Conservation (phyloP, 64 coral and sea anemone genomes). For the Acropora tenuis region DNA sequence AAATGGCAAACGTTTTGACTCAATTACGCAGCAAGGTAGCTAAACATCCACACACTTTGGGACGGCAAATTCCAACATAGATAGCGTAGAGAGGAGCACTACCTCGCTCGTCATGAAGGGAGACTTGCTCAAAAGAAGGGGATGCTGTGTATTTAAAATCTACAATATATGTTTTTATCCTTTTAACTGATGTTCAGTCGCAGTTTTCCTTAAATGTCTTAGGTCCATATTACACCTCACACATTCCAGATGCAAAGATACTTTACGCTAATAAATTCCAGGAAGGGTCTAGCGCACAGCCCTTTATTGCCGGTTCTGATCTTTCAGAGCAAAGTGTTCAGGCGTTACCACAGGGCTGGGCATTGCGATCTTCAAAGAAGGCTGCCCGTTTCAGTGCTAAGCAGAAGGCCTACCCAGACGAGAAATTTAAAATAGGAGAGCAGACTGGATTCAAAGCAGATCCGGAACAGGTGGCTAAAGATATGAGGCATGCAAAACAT, state of each 20-base stretch:
- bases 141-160: background rate
- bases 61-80: background rate
- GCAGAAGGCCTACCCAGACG: slow-evolving; percentile 58
- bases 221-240: slow-evolving; percentile 6
- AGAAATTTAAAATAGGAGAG: slow-evolving; percentile 72
- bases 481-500: slow-evolving; percentile 58
- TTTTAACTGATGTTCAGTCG: background rate
- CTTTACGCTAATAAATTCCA: slow-evolving; percentile 33
- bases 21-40: background rate
- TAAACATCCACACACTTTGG: background rate
- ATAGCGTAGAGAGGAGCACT: background rate
- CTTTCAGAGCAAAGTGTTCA: background rate
- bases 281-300: slow-evolving; percentile 45
- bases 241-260: slow-evolving; percentile 23
- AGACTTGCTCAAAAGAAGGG: background rate
- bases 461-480: slow-evolving; percentile 40
- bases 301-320: slow-evolving; percentile 15
- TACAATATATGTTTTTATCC: background rate
- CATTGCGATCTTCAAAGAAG: slow-evolving; percentile 21
- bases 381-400: slow-evolving; percentile 56
- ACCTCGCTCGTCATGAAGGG: background rate
- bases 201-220: background rate
- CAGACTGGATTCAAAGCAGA: slow-evolving; percentile 12
- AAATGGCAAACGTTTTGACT: background rate
- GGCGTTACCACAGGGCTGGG: slow-evolving; percentile 40